Evolutionary conservation across 2,888 invertebrate species (phyloP).

Genomic region (Drosophila villosipedis): DNA sequence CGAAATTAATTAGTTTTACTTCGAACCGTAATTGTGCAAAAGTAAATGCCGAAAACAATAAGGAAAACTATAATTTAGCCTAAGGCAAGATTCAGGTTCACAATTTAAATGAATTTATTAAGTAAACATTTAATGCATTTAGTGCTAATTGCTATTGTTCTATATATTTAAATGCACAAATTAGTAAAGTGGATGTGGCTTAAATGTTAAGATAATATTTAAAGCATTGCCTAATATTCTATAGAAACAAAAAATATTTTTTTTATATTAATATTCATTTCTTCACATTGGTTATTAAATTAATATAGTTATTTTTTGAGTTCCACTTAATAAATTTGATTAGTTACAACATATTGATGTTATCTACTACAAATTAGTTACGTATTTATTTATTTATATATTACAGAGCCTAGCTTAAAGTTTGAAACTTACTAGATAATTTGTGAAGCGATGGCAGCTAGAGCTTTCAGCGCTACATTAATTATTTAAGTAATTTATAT

Average conservation of each 20-base stretch:
- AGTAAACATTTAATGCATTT: neutral
- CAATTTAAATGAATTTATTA: neutral
- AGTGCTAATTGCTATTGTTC: neutral
- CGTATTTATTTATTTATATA: neutral
- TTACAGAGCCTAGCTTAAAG: neutral
- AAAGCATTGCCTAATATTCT: neutral
- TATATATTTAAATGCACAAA: neutral
- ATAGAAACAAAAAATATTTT: neutral
- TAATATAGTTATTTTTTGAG: neutral
- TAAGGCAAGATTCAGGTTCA: too few species aligned
- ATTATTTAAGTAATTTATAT: neutral
- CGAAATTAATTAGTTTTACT: constrained; percentile 33
- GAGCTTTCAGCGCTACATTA: neutral
- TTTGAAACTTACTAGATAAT: neutral
- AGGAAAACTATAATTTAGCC: neutral
- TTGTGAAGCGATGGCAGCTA: neutral
- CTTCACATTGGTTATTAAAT: neutral
- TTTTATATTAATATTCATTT: neutral
- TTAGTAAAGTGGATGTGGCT: neutral
- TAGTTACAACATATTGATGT: neutral
- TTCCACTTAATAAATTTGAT: neutral
- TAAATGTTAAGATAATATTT: neutral
- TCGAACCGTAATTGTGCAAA: neutral
- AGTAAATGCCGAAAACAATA: neutral
- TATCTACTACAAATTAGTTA: neutral